phyloP scores from a whole-genome alignment of 1,140 invertebrate species.

The Listronotus bonariensis region DNA sequence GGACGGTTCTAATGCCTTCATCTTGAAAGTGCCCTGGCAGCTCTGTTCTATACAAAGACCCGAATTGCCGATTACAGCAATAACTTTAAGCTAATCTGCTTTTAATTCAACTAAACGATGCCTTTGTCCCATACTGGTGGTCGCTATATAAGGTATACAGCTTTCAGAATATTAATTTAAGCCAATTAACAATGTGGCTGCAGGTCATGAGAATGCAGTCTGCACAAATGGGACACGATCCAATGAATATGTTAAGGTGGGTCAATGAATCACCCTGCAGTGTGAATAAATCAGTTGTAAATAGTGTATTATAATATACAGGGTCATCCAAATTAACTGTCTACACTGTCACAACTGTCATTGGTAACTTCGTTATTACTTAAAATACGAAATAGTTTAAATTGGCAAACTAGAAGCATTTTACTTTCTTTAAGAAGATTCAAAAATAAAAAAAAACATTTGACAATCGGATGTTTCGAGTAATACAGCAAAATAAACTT shows the following conservation, averaged over 20 bases:
- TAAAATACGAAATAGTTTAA: too few relatives aligned
- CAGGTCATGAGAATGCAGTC: neutral
- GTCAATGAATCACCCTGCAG: too few relatives aligned
- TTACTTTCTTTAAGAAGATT: too few relatives aligned
- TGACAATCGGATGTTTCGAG: too few relatives aligned
- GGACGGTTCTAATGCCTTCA: neutral
- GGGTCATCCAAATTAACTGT: too few relatives aligned
- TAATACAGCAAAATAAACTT: too few relatives aligned
- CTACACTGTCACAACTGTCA: too few relatives aligned
- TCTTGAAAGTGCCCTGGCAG: conserved; percentile 23
- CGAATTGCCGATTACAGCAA: conserved; percentile 27
- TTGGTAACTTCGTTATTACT: too few relatives aligned
- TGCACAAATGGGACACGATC: neutral
- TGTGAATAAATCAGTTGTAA: too few relatives aligned
- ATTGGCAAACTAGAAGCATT: too few relatives aligned
- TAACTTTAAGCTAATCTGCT: conserved; percentile 24
- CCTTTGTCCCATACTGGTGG: conserved; percentile 20
- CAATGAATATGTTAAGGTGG: neutral
- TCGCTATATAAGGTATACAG: conserved; percentile 5
- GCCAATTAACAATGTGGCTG: neutral
- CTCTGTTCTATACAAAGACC: conserved; percentile 1
- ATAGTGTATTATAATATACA: too few relatives aligned
- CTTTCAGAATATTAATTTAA: conserved; percentile 1
- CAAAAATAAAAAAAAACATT: too few relatives aligned
- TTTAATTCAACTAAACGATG: conserved; percentile 26